A percentile compares a stretch with the other conserved stretches of the same genome.
Evolutionary conservation across 1,140 invertebrate species (phyloP).

Genomic region (Mylabris phalerata): DNA sequence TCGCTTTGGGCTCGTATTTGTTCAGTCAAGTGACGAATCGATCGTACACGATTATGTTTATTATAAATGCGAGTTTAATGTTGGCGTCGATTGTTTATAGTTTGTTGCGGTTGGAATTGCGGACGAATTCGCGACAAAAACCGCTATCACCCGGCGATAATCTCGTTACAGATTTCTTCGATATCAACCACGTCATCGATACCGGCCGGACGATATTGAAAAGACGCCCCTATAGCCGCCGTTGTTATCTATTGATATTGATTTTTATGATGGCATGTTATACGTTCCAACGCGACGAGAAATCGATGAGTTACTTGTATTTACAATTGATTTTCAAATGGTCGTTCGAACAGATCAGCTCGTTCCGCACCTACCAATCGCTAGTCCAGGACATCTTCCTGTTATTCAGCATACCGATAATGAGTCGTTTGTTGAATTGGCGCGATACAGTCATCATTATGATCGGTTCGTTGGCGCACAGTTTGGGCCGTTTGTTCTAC

Average conservation of each 20-base stretch:
- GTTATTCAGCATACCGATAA: slow-evolving; percentile 58
- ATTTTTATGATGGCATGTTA: slow-evolving; percentile 65
- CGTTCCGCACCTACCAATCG: slow-evolving; percentile 56
- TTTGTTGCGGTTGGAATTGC: slow-evolving; percentile 54
- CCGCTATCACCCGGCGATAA: slow-evolving; percentile 51
- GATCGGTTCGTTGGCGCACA: slow-evolving; percentile 59
- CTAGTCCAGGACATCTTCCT: slow-evolving; percentile 57
- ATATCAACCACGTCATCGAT: slow-evolving; percentile 54
- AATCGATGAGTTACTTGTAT: slow-evolving; percentile 59
- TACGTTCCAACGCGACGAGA: slow-evolving; percentile 73
- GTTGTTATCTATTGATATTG: slow-evolving; percentile 57
- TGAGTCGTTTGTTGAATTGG: slow-evolving; percentile 57
- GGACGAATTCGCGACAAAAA: slow-evolving; percentile 54
- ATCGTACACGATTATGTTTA: slow-evolving; percentile 64
- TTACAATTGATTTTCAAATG: slow-evolving; percentile 60
- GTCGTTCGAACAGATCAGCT: slow-evolving; percentile 54
- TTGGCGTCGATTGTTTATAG: slow-evolving; percentile 56
- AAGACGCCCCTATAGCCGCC: slow-evolving; percentile 45
- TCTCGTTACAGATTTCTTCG: slow-evolving; percentile 62
- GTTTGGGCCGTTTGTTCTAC: slow-evolving; percentile 59
- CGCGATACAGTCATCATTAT: slow-evolving; percentile 65
- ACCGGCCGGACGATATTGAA: slow-evolving; percentile 52
- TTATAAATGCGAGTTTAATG: slow-evolving; percentile 56
- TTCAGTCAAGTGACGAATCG: slow-evolving; percentile 49
- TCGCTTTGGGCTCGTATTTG: slow-evolving; percentile 54